These are phyloP conservation scores for Leptopilina clavipes DNA, from an alignment of 1,140 invertebrate genomes.

Conservation along the genomic window DNA sequence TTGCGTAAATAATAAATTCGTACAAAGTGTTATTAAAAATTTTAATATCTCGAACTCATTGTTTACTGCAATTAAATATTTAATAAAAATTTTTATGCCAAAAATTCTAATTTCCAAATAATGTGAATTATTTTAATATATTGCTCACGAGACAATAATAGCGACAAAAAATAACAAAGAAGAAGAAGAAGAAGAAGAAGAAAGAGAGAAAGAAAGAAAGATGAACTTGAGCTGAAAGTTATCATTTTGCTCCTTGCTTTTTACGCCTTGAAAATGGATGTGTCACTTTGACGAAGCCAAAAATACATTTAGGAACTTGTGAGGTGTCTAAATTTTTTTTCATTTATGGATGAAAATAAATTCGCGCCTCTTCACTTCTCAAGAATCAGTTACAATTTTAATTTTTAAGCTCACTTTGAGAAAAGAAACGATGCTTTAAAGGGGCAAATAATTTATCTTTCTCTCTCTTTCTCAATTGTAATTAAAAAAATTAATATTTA, in stretches of 20 bases:
- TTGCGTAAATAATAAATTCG: no score
- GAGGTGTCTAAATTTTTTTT: slow-evolving; percentile 17
- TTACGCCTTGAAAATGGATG: slow-evolving; percentile 20
- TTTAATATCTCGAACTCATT: no score
- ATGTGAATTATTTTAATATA: no score
- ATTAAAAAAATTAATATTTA: no score
- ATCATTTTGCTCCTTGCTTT: neutral
- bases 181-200: neutral
- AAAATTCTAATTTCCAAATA: no score
- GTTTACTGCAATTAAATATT: no score
- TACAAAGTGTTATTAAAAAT: no score
- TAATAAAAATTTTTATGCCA: no score
- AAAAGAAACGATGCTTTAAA: no score
- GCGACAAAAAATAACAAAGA: neutral
- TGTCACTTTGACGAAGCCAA: slow-evolving; percentile 22
- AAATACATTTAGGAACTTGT: slow-evolving; percentile 15
- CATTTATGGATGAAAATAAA: slow-evolving; percentile 30
- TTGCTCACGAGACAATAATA: neutral
- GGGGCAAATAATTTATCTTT: no score
- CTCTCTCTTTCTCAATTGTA: no score
- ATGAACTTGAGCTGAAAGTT: slow-evolving; percentile 6
- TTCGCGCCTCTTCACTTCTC: neutral
- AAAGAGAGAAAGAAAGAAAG: neutral
- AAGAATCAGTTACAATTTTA: neutral
- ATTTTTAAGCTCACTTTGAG: neutral